Evolutionary conservation across 1,140 invertebrate species (phyloP).

Genomic region (Trichoplusia ni): DNA sequence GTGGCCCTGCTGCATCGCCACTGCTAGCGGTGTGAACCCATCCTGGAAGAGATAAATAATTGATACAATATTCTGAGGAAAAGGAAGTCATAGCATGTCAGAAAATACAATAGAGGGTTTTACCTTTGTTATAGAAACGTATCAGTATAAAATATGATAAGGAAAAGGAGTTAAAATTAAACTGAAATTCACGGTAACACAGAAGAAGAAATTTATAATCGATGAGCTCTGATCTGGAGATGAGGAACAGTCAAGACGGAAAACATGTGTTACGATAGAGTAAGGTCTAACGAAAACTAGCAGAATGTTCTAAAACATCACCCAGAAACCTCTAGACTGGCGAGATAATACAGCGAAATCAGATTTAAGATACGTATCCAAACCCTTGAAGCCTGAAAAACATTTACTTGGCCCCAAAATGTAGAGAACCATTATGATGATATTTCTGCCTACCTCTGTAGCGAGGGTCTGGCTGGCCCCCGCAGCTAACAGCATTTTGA

Average conservation of each 20-base stretch:
- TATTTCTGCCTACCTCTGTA: conserved; percentile 89
- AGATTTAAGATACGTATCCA: no score
- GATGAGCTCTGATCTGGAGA: no score
- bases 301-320: not conserved
- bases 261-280: not conserved
- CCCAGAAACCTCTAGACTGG: not conserved
- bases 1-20: conserved; percentile 99
- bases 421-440: not conserved
- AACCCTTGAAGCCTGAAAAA: no score
- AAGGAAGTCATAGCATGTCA: no score
- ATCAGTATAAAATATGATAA: no score
- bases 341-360: no score
- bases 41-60: conserved; percentile 84
- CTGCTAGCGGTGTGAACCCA: conserved; percentile 98
- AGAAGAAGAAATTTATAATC: no score
- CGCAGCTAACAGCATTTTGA: conserved; percentile 94
- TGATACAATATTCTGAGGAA: no score
- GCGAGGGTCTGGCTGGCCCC: conserved; percentile 98
- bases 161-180: no score
- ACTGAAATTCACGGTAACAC: no score
- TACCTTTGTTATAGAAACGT: no score
- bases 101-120: no score
- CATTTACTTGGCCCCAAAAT: not conserved
- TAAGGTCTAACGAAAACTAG: not conserved
- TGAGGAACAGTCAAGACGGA: not conserved